Evolutionary conservation across 2,113 vertebrate genomes (phyloP), one percentile per base, ranked within the genome.

Genomic region (Coregonus clupeaformis): DNA sequence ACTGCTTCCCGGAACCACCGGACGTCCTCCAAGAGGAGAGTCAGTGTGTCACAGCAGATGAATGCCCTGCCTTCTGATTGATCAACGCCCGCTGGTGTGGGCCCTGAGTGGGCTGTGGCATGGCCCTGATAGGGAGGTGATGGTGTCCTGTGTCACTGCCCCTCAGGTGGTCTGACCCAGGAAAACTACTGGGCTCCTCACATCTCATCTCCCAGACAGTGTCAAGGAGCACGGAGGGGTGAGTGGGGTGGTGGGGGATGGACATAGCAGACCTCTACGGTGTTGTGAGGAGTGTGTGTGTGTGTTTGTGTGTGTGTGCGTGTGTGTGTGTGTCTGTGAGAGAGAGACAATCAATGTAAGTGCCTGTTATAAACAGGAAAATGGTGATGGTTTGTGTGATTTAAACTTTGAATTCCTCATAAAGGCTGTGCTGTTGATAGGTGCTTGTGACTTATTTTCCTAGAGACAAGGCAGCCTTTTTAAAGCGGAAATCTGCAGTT

Each of bases 31-130:
- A 89, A 86, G 84, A 83, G 86, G 80, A 89, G 85, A 89, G 86
- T 86, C 82, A 79, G 81, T 75, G 83, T 90, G 92, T 92, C 92
- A 90, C 73, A 74, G 77, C 86, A 93, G 92, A 93, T 93, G 89
- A 93, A 92, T 92, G 89, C 89, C 72, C 83, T 84, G 80, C 86
- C 85, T 77, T 72, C 82, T 87, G 88, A 92, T 87, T 92, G 90
- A 92, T 91, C 87, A 88, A 85, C 87, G 90, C 90, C 86, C 80
- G 68, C 82, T 85, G 84, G 78, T 88, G 80, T 60, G 77, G 84
- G 83, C 87, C 84, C 84, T 75, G 69, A 62, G 81, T 82, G 79
- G 83, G 77, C 81, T 69, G 78, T 83, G 82, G 82, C 80, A 5
- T 85, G 87, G 83, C 87, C 89, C 87, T 89, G 83, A 92, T 87